Evolutionary conservation across 2,797 vertebrate genomes (phyloP).

Genomic region (Enteromius radiatus): DNA sequence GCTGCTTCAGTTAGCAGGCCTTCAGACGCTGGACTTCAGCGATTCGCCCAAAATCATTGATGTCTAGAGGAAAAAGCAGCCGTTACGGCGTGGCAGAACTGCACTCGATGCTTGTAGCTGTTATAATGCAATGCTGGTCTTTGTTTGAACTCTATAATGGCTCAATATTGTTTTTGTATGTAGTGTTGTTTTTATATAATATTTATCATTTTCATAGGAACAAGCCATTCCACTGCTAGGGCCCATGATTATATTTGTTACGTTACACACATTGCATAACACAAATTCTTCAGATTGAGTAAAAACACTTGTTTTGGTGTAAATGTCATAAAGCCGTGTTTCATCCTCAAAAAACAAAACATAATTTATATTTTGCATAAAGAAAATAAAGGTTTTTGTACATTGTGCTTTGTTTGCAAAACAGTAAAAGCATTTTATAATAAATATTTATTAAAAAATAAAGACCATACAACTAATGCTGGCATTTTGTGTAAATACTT

Average conservation of each 20-base stretch:
- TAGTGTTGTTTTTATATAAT: not conserved
- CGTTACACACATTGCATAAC: not conserved
- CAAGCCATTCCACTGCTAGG: conserved; percentile 2
- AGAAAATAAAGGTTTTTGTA: not conserved
- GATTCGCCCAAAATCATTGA: conserved; percentile 79
- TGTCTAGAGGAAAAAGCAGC: conserved; percentile 66
- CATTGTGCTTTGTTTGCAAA: not conserved
- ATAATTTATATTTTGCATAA: not conserved
- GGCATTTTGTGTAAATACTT: not conserved
- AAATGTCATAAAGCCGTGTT: not conserved
- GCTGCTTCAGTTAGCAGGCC: conserved; percentile 87
- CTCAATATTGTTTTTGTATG: not conserved
- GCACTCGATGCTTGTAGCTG: not conserved
- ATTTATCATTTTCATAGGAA: not conserved
- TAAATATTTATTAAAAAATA: not conserved
- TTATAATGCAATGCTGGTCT: not conserved
- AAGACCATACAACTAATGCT: not conserved
- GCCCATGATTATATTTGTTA: not conserved
- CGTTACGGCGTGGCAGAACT: not conserved
- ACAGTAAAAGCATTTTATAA: not conserved
- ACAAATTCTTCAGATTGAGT: not conserved
- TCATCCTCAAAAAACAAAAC: not conserved
- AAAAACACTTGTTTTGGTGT: not conserved
- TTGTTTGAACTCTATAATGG: not conserved
- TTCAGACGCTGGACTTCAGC: conserved; percentile 83